Conservation (phyloP, 2,888 invertebrate species). For the Melinaea menophilus region DNA sequence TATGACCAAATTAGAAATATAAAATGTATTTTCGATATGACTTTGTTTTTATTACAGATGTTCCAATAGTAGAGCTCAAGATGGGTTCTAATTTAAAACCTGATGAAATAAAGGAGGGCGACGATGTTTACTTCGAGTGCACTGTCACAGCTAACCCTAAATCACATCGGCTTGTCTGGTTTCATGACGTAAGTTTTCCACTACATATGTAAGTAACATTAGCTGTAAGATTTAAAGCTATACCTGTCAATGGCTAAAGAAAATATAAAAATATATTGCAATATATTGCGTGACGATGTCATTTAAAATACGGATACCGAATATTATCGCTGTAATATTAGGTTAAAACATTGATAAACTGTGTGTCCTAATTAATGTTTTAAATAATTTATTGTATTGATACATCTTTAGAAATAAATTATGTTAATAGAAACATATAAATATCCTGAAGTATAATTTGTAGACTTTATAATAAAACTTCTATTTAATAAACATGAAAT, state of each 20-base stretch:
- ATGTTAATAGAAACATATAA: no score
- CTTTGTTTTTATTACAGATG: constrained; percentile 78
- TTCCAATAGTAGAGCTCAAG: constrained; percentile 87
- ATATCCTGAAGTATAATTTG: no score
- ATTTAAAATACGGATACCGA: background rate
- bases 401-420: no score
- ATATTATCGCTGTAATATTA: no score
- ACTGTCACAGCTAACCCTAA: constrained; percentile 90
- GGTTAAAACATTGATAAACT: no score
- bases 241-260: no score
- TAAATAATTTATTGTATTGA: background rate
- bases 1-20: background rate
- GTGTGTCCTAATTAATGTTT: background rate
- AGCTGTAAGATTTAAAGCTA: background rate
- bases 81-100: constrained; percentile 92
- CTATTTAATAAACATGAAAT: no score
- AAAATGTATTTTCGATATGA: constrained; percentile 2
- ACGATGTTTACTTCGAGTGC: constrained; percentile 94
- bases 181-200: constrained; percentile 80
- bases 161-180: constrained; percentile 90
- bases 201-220: background rate
- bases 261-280: no score
- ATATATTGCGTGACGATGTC: background rate
- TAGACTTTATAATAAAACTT: no score
- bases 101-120: constrained; percentile 92